Evolutionary conservation across 2,888 invertebrate genomes (phyloP).

Genomic region (Campoplex capitator): DNA sequence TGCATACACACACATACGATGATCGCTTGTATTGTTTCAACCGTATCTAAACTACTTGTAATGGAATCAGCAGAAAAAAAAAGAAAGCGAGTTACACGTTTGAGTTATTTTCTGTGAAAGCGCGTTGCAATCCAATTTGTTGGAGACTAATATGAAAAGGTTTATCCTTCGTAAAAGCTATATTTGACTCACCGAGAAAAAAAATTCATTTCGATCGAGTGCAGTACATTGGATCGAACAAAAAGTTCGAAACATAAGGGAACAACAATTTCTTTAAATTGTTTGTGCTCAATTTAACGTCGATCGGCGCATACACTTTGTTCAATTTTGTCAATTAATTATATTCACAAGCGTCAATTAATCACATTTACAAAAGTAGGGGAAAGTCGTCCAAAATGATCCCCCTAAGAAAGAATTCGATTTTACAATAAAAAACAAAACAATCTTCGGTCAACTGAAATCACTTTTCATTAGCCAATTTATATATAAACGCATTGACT

Average conservation of each 20-base stretch:
- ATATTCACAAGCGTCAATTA: neutral
- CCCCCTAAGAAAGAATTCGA: too few species aligned
- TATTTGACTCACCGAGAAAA: neutral
- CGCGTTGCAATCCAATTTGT: neutral
- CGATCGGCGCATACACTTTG: neutral
- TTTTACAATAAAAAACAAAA: too few species aligned
- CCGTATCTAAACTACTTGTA: conserved; percentile 1
- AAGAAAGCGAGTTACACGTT: neutral
- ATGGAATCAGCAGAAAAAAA: conserved; percentile 3
- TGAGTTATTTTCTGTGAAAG: neutral
- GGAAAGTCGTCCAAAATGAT: too few species aligned
- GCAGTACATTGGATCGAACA: neutral
- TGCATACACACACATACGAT: neutral
- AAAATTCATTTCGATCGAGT: neutral
- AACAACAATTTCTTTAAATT: neutral
- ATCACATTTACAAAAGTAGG: neutral
- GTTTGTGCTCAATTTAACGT: neutral
- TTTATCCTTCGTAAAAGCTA: neutral
- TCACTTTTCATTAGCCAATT: too few species aligned
- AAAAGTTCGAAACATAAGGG: neutral
- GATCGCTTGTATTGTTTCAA: neutral
- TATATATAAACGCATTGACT: too few species aligned
- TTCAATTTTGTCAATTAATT: neutral
- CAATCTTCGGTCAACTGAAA: too few species aligned
- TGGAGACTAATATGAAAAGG: neutral